phyloP scores from a whole-genome alignment of 2,113 vertebrate genomes.

The Dunckerocampus dactyliophorus region DNA sequence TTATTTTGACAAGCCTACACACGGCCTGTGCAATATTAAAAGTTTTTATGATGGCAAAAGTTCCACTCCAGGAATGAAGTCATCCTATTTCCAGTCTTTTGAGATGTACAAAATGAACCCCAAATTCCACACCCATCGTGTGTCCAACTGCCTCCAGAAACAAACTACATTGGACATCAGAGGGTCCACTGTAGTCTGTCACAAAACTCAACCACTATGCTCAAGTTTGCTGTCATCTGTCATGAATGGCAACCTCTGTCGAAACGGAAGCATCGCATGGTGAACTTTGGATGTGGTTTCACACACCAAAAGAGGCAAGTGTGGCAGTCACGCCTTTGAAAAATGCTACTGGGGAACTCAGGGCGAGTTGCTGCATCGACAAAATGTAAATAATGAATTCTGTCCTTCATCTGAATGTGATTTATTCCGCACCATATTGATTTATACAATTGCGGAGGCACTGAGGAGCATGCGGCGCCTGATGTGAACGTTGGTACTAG shows the following conservation, averaged over 20 bases:
- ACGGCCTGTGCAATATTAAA: no score
- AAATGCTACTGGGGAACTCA: constrained; percentile 15
- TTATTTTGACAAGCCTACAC: no score
- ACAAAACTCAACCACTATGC: constrained; percentile 16
- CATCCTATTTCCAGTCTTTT: background rate
- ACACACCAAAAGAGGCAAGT: constrained; percentile 31
- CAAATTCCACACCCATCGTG: background rate
- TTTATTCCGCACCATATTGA: constrained; percentile 18
- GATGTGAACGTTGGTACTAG: constrained; percentile 46
- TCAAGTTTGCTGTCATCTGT: constrained; percentile 35
- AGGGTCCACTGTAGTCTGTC: constrained; percentile 5
- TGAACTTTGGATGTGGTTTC: constrained; percentile 44
- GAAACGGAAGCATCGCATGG: constrained; percentile 28
- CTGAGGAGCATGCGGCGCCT: constrained; percentile 41
- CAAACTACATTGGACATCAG: background rate
- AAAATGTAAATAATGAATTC: constrained; percentile 20
- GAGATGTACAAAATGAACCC: background rate
- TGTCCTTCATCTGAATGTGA: constrained; percentile 17
- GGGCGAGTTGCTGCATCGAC: constrained; percentile 1
- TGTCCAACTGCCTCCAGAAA: background rate
- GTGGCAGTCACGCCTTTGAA: constrained; percentile 12
- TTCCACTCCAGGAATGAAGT: background rate
- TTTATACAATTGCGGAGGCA: constrained; percentile 36
- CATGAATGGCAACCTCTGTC: constrained; percentile 37
- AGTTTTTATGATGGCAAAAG: background rate